phyloP scores from a whole-genome alignment of 30 jellyfish, hydroid and myxozoan species.

The Mastigias papua region DNA sequence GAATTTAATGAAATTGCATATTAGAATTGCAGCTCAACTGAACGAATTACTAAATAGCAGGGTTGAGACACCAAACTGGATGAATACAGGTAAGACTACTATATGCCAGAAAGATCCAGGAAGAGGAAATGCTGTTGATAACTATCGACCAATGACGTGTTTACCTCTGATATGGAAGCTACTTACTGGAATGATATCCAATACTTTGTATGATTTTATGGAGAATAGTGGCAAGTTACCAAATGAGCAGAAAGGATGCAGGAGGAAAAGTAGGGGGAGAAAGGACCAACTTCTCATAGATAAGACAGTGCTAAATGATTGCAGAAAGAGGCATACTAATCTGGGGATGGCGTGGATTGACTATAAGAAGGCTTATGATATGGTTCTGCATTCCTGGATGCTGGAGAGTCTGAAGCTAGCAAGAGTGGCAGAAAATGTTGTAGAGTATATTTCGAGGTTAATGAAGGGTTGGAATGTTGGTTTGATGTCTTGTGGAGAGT shows the following conservation, averaged over 20 bases:
- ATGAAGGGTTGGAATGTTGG: constrained; percentile 25
- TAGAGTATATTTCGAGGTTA: neutral
- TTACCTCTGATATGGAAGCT: too few species aligned
- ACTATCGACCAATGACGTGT: too few species aligned
- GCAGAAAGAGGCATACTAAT: neutral
- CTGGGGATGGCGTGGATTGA: neutral
- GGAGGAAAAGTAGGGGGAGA: too few species aligned
- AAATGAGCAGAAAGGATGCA: too few species aligned
- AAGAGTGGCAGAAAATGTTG: constrained; percentile 22
- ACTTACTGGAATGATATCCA: too few species aligned
- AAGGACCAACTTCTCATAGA: neutral
- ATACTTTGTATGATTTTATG: too few species aligned
- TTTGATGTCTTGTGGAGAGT: constrained; percentile 18
- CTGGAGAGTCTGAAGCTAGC: neutral
- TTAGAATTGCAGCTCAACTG: neutral
- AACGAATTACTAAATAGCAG: too few species aligned
- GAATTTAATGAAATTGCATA: neutral
- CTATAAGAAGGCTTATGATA: neutral
- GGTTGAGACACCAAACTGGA: too few species aligned
- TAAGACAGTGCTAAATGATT: neutral
- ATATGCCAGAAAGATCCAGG: too few species aligned
- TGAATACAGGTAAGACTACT: too few species aligned
- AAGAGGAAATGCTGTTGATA: too few species aligned
- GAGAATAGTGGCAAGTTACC: too few species aligned
- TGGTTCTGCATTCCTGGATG: neutral